Base-by-base conservation (phyloP, 2,888 invertebrate species). In the Ectobius pallidus region DNA sequence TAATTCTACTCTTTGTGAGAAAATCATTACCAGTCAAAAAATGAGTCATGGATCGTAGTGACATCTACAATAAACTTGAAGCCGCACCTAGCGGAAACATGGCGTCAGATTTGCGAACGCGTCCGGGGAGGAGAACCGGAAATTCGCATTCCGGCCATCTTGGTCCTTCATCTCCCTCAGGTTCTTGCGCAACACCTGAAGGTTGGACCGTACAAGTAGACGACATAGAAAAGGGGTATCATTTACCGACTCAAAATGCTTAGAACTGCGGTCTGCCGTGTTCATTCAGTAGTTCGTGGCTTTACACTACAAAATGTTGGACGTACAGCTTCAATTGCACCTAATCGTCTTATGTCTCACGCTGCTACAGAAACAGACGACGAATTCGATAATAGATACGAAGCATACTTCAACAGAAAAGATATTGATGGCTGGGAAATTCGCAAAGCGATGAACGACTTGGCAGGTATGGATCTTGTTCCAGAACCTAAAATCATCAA, bases 371-470 rank as follows among this genome's bases (percentile, higher is more conserved):
- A 95, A 83, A 89, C 92, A 46, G 94, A 94, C 76, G 95, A 93
- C 80, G 92, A 94, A 80, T 95, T 96, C 83, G 95, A 96, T 83
- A 84, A 87, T 83, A 90, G 92, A 81, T 96, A 92, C 82, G 92
- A 91, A 81, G 87, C 89, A 55, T 97, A 89, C 84, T 96, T 97
- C 86, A 93, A 90, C 82, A 90, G 94, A 74, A 85, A 88, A 75
- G 94, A 96, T 80, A 94, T 97, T 81, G 97, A 97, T 83, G 92
- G 93, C 69, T 98, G 97, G 98, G 96, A 97, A 85, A 87, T 96
- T 78, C 92, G 97, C 74, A 94, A 95, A 82, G 96, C 91, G 3
- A 93, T 96, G 91, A 95, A 93, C 80, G 95, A 95, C 81, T 84
- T 96, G 83, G 89, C 90, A 79, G 95, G 93, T 77, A 92, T 94